These are phyloP conservation scores for Zootoca vivipara DNA, from an alignment of 2,113 vertebrate genomes.

Conservation along the genomic window DNA sequence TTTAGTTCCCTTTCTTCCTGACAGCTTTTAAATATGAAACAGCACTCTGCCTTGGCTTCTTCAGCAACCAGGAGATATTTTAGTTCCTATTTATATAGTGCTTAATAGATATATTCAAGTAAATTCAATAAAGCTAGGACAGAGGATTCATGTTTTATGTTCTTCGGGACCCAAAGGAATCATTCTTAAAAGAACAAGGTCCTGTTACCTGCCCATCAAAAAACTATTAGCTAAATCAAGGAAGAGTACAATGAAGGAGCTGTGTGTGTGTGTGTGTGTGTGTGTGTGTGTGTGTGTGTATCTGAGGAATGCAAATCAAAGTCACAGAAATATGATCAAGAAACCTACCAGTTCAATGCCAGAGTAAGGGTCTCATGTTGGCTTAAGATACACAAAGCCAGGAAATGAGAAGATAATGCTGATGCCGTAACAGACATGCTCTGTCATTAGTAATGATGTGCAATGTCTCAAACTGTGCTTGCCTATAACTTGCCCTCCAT, in stretches of 20 bases:
- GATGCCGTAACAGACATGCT: not conserved
- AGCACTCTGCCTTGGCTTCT: not conserved
- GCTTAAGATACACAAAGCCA: not conserved
- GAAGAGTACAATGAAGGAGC: not conserved
- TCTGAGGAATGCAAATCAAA: not conserved
- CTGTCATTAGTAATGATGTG: not conserved
- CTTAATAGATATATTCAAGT: constrained; percentile 9
- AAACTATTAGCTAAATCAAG: constrained; percentile 9
- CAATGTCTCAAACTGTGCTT: not conserved
- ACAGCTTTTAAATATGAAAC: constrained; percentile 9
- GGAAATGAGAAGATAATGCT: not conserved
- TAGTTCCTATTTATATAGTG: constrained; percentile 4
- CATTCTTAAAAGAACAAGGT: not conserved
- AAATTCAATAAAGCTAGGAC: constrained; percentile 4
- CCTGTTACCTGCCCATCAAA: constrained; percentile 8
- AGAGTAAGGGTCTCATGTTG: not conserved
- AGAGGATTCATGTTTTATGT: constrained; percentile 1
- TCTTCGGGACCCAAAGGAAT: not conserved
- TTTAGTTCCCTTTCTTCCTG: not conserved
- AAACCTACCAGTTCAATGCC: too few relatives aligned
- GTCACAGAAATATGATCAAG: not conserved
- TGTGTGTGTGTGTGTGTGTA: too few relatives aligned
- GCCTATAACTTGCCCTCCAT: not conserved
- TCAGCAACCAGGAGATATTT: not conserved
- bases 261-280: too few relatives aligned